A percentile compares a stretch with the other conserved stretches of the same genome.
phyloP scores from a whole-genome alignment of 37 sponge, comb jelly and placozoan genomes.

The Dysidea cf. avara region DNA sequence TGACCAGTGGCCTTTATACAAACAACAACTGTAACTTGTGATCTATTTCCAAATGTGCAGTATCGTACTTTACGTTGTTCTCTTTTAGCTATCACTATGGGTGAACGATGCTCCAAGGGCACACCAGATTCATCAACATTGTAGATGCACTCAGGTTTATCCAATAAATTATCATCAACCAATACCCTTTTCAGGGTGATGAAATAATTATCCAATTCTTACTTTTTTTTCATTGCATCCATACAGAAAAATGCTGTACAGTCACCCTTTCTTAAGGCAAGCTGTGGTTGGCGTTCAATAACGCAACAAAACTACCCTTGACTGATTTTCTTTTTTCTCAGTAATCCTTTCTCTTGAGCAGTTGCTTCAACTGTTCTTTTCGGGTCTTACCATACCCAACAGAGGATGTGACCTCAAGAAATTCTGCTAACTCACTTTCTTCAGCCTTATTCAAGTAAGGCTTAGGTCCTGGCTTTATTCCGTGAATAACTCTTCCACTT shows the following conservation, averaged over 20 bases:
- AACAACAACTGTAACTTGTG: slow-evolving; percentile 52
- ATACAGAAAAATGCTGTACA: slow-evolving; percentile 14
- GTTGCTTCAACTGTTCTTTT: too few species aligned
- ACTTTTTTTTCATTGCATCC: slow-evolving; percentile 36
- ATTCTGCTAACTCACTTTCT: too few species aligned
- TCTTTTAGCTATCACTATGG: slow-evolving; percentile 23
- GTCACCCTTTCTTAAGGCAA: slow-evolving; percentile 32
- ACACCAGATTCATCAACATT: slow-evolving; percentile 56
- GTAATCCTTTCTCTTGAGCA: too few species aligned
- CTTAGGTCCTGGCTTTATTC: too few species aligned
- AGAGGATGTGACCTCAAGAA: too few species aligned
- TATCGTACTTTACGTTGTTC: slow-evolving; percentile 20
- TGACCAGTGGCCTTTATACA: too few species aligned
- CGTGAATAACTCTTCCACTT: too few species aligned
- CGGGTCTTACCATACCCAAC: too few species aligned
- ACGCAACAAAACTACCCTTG: too few species aligned
- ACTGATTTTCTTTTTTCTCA: too few species aligned
- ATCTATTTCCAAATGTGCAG: slow-evolving; percentile 25
- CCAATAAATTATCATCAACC: slow-evolving; percentile 25
- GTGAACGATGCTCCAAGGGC: slow-evolving; percentile 39
- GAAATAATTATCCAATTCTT: slow-evolving; percentile 35
- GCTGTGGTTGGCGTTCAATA: slow-evolving; percentile 2
- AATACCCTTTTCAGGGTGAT: too few species aligned
- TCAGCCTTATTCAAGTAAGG: too few species aligned
- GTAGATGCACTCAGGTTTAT: slow-evolving; percentile 33